A percentile compares a stretch with the other conserved stretches of the same genome.
Conservation (phyloP, 2,113 vertebrate genomes). For the Sula dactylatra region DNA sequence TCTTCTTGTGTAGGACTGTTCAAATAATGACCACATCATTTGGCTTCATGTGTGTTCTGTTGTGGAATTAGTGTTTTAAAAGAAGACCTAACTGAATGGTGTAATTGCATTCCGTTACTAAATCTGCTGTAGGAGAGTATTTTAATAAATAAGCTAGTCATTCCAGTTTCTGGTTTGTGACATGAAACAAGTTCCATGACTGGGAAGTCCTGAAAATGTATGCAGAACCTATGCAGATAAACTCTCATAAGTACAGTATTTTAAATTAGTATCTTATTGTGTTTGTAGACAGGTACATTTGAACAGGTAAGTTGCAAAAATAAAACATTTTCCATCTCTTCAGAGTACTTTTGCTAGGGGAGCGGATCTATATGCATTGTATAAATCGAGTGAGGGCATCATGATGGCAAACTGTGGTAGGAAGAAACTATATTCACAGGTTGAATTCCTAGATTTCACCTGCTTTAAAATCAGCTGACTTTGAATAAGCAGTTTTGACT, state of each 20-base stretch:
- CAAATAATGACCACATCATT: not conserved
- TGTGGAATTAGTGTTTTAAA: not conserved
- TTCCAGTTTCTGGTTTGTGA: not conserved
- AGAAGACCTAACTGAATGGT: not conserved
- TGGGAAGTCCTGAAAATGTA: not conserved
- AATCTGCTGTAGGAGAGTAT: not conserved
- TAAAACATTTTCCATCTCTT: not conserved
- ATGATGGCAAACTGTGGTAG: not conserved
- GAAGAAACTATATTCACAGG: not conserved
- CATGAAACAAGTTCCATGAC: not conserved
- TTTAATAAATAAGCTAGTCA: not conserved
- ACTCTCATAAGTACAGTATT: not conserved
- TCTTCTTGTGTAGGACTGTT: not conserved
- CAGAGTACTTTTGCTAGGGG: not conserved
- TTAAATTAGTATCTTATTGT: not conserved
- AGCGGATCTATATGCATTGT: not conserved
- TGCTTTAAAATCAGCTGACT: not conserved
- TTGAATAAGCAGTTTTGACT: not conserved
- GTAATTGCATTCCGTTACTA: not conserved
- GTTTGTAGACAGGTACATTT: not conserved
- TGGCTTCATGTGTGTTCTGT: not conserved
- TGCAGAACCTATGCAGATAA: not conserved
- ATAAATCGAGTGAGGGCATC: rapidly evolving
- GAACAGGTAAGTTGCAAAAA: not conserved
- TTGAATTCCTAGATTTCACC: not conserved